A percentile compares a stretch with the other conserved stretches of the same genome.
Evolutionary conservation across 2,888 invertebrate genomes (phyloP).

Genomic region (Portevinia maculata): DNA sequence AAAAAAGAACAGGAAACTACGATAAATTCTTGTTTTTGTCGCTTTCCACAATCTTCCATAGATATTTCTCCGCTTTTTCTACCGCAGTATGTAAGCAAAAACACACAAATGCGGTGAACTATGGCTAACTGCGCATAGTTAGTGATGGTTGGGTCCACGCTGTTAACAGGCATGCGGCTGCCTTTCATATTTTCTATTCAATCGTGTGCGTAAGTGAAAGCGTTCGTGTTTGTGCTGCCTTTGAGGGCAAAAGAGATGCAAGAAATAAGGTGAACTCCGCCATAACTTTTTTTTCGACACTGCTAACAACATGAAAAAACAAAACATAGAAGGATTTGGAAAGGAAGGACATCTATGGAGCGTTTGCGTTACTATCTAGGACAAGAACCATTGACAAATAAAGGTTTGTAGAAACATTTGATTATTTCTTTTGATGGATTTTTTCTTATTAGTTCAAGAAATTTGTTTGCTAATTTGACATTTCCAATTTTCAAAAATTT

Average conservation of each 20-base stretch:
- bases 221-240: neutral
- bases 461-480: neutral
- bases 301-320: conserved; percentile 56
- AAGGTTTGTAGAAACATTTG: conserved; percentile 39
- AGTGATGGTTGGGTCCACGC: conserved; percentile 53
- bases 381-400: conserved; percentile 35
- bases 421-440: neutral
- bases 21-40: conserved; percentile 5
- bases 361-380: conserved; percentile 35
- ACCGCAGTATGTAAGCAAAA: conserved; percentile 59
- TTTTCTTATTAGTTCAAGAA: neutral
- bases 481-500: neutral
- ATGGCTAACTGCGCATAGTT: conserved; percentile 70
- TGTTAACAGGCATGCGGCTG: conserved; percentile 61
- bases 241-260: conserved; percentile 20
- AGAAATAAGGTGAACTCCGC: conserved; percentile 35
- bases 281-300: conserved; percentile 55
- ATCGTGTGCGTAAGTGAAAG: conserved; percentile 44
- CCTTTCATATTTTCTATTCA: conserved; percentile 19
- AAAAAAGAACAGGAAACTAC: conserved; percentile 4
- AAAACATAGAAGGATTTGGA: conserved; percentile 36
- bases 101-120: conserved; percentile 70
- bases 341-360: conserved; percentile 66
- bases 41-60: conserved; percentile 39
- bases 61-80: conserved; percentile 40